Percentiles rank a stretch among this genome's conserved stretches.
Evolutionary conservation across 1,140 invertebrate genomes (phyloP).

Genomic region (Drosophila parabipectinata): DNA sequence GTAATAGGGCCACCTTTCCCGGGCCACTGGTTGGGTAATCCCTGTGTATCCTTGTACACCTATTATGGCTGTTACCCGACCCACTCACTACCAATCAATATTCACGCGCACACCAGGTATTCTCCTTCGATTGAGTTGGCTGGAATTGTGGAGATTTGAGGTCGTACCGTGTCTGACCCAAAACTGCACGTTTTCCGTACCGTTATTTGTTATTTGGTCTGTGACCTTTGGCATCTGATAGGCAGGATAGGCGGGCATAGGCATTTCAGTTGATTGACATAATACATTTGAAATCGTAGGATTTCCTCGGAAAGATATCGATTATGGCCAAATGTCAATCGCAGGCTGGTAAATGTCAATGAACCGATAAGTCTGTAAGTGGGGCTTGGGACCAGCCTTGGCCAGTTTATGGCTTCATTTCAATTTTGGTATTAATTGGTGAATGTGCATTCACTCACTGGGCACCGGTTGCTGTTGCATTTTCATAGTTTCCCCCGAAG

Average conservation of each 20-base stretch:
- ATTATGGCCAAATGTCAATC: slow-evolving; percentile 39
- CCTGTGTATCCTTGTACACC: background rate
- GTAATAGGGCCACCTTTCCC: slow-evolving; percentile 29
- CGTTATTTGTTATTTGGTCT: slow-evolving; percentile 40
- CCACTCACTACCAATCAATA: slow-evolving; percentile 27
- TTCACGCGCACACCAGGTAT: slow-evolving; percentile 20
- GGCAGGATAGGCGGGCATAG: background rate
- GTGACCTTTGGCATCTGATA: slow-evolving; percentile 47
- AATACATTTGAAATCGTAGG: slow-evolving; percentile 17
- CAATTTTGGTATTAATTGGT: slow-evolving; percentile 73
- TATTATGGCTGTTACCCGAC: background rate
- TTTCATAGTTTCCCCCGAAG: slow-evolving; percentile 46
- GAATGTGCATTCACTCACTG: slow-evolving; percentile 37
- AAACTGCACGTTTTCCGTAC: slow-evolving; percentile 42
- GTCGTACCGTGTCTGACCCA: slow-evolving; percentile 51
- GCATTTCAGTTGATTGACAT: slow-evolving; percentile 39
- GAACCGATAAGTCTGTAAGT: slow-evolving; percentile 22
- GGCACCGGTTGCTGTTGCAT: slow-evolving; percentile 33
- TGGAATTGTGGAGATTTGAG: slow-evolving; percentile 27
- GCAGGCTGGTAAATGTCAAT: slow-evolving; percentile 55
- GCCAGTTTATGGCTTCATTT: slow-evolving; percentile 71
- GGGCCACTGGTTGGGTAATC: slow-evolving; percentile 29
- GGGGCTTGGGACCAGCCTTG: slow-evolving; percentile 13
- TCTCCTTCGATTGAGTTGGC: background rate
- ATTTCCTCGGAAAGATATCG: slow-evolving; percentile 13